Percentiles rank a stretch among this genome's conserved stretches.
phyloP scores from a whole-genome alignment of 2,797 vertebrate species.

The Mus spretus region DNA sequence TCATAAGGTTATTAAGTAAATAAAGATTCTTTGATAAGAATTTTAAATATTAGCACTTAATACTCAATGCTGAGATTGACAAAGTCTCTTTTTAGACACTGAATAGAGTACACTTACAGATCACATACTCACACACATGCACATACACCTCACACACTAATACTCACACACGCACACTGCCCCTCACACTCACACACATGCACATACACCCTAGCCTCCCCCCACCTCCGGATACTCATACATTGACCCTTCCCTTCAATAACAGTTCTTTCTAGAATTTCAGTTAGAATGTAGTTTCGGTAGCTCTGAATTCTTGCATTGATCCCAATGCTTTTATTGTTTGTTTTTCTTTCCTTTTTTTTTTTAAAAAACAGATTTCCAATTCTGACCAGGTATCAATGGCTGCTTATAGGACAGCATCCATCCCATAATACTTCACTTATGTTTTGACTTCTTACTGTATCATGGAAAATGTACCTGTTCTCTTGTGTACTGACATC shows the following conservation, averaged over 20 bases:
- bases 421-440: not conserved
- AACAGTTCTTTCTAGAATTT: not conserved
- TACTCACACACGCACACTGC: too few species aligned
- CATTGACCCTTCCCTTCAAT: too few species aligned
- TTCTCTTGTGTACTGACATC: constrained; percentile 5
- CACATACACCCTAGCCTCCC: not conserved
- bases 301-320: not conserved
- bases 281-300: not conserved
- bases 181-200: not conserved
- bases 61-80: not conserved
- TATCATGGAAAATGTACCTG: not conserved
- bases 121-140: not conserved
- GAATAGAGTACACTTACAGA: not conserved
- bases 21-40: constrained; percentile 26
- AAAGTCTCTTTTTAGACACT: not conserved
- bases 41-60: constrained; percentile 22
- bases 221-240: not conserved
- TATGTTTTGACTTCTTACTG: not conserved
- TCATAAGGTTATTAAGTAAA: not conserved
- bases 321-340: not conserved
- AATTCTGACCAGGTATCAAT: not conserved
- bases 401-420: not conserved
- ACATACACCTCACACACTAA: not conserved
- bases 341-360: not conserved
- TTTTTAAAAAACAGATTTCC: not conserved